Evolutionary conservation across 2,797 vertebrate genomes (phyloP), one percentile per base, ranked within the genome.

Genomic region (Liparis tanakae): DNA sequence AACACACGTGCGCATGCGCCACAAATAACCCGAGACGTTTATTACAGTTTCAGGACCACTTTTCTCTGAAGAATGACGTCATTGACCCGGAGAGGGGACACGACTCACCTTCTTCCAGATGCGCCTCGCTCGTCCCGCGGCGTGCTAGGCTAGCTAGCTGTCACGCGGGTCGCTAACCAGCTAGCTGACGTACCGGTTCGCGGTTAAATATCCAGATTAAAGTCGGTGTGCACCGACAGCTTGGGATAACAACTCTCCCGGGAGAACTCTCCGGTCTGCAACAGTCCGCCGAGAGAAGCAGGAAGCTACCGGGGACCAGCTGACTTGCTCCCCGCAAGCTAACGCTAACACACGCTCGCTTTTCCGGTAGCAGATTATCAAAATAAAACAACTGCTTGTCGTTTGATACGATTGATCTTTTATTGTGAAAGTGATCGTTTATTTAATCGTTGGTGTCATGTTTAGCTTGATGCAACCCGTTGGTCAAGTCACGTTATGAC

Each of bases 81-180:
- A 30, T 30, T 30, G 4, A 30, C 25, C 25, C 25, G 25, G 25
- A 30, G 25, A 30, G 25, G 25, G 2, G 25, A 30, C 25, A 30
- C 25, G 25, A 2, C 83, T 85, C 69, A 79, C 82, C 84, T 79
- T 36, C 61, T 18, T 8, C 46, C 59, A 30, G 51, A 4, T 17
- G 50, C 33, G 0, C 59, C 4, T 18, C 66, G 82, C 79, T 84
- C 59, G 30, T 0, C 25, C 78, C 77, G 84, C 80, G 25, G 2
- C 25, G 25, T n/a, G 76, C 78, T 76, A 64, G 6, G 72, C 78
- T 87, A 89, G 25, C 78, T 60, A 67, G 74, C 69, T 51, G 56
- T 51, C 43, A 54, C 46, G 33, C 15, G 69, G 46, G 22, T 10
- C 36, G 1, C 41, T 10, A 41, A 30, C 25, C 25, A 30, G 36